A percentile compares a stretch with the other conserved stretches of the same genome.
Conservation (phyloP, 2,888 invertebrate genomes). For the Habrosyne pyritoides region DNA sequence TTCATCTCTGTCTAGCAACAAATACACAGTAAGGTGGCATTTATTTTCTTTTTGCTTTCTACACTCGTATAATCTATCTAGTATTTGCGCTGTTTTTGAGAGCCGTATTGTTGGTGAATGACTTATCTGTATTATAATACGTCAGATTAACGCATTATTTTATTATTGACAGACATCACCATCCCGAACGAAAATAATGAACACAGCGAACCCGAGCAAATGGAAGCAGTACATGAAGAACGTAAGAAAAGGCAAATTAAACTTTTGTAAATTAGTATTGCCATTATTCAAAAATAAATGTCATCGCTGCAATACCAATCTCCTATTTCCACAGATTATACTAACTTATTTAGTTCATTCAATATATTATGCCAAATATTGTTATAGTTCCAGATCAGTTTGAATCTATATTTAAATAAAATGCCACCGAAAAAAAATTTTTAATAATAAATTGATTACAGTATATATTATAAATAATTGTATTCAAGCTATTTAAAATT, state of each 20-base stretch:
- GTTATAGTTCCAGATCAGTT: background rate
- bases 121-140: too few relatives aligned
- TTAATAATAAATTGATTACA: conserved; percentile 8
- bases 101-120: too few relatives aligned
- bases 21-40: too few relatives aligned
- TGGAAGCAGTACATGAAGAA: conserved; percentile 49
- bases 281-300: background rate
- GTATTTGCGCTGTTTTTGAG: too few relatives aligned
- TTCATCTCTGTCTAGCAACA: too few relatives aligned
- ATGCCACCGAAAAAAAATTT: conserved; percentile 25
- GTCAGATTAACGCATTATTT: too few relatives aligned
- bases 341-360: background rate
- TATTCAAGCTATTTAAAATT: background rate
- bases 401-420: conserved; percentile 25
- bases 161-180: conserved; percentile 47
- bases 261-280: conserved; percentile 31
- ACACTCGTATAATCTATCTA: too few relatives aligned
- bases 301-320: conserved; percentile 28
- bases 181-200: conserved; percentile 46
- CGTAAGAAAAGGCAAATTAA: conserved; percentile 55
- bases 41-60: too few relatives aligned
- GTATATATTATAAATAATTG: background rate
- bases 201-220: conserved; percentile 60
- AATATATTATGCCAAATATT: background rate
- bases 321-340: background rate